Evolutionary conservation across 2,888 invertebrate genomes (phyloP).

Genomic region (Osmoderma eremita): DNA sequence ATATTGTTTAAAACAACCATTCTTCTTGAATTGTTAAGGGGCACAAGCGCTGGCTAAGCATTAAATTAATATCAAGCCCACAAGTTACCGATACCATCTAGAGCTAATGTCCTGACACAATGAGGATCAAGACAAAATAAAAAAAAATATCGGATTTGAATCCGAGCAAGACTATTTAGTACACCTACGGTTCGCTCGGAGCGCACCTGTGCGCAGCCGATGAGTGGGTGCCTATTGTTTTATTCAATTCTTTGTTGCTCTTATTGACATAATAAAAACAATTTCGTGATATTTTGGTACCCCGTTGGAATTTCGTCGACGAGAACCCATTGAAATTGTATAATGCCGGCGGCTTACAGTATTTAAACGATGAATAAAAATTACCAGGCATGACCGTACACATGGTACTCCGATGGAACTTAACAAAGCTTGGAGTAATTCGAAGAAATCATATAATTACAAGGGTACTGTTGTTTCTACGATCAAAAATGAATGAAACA

Average conservation of each 20-base stretch:
- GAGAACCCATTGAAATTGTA: constrained; percentile 16
- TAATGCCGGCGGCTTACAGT: constrained; percentile 14
- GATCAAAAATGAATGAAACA: too few species aligned
- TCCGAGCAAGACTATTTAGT: constrained; percentile 63
- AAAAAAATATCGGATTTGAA: constrained; percentile 60
- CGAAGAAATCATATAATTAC: constrained; percentile 8
- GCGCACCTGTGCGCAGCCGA: constrained; percentile 57
- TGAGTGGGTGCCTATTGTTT: constrained; percentile 58
- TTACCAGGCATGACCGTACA: constrained; percentile 5
- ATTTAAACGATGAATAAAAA: constrained; percentile 21
- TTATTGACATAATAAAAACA: constrained; percentile 55
- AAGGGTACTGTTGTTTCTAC: too few species aligned
- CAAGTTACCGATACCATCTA: constrained; percentile 60
- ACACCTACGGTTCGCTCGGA: constrained; percentile 60
- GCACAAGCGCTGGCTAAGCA: constrained; percentile 56
- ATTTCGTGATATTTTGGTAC: constrained; percentile 48
- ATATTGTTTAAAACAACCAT: constrained; percentile 49
- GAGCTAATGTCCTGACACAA: constrained; percentile 64
- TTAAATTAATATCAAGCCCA: constrained; percentile 63
- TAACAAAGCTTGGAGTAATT: neutral
- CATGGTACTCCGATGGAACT: neutral
- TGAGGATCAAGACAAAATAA: constrained; percentile 61
- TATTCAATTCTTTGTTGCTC: constrained; percentile 50
- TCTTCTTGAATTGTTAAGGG: constrained; percentile 50
- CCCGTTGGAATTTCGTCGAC: constrained; percentile 28